Conservation (phyloP, 1,140 invertebrate genomes). For the Drosophila aff. region DNA sequence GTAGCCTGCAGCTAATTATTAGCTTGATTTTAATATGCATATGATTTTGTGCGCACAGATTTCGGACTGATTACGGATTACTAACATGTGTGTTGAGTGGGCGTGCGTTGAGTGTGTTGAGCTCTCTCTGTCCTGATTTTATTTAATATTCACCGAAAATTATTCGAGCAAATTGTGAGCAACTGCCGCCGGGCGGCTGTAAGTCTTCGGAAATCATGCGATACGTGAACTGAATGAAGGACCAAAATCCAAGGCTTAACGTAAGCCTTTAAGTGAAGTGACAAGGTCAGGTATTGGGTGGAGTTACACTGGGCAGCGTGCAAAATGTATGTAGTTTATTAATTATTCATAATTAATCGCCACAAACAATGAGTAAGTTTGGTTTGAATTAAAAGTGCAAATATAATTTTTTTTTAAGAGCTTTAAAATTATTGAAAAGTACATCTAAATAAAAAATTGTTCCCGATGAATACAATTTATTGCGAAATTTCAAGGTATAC, state of each 20-base stretch:
- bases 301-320: not conserved
- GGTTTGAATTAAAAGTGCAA: not conserved
- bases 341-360: not conserved
- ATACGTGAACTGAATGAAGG: conserved; percentile 29
- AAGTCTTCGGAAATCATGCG: conserved; percentile 1
- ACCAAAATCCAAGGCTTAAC: conserved; percentile 3
- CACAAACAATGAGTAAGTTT: no score
- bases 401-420: not conserved
- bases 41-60: conserved; percentile 12
- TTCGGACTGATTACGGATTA: conserved; percentile 26
- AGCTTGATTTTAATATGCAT: conserved; percentile 17
- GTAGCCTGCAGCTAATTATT: conserved; percentile 25
- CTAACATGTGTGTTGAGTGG: conserved; percentile 2
- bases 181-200: conserved; percentile 3
- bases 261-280: conserved; percentile 33
- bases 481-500: no score
- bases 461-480: no score
- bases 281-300: conserved; percentile 13
- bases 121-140: conserved; percentile 5
- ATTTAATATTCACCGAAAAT: conserved; percentile 33
- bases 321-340: no score
- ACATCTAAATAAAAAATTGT: not conserved
- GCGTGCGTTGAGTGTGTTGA: not conserved
- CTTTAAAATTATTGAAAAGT: not conserved
- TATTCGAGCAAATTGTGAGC: conserved; percentile 19